A percentile compares a stretch with the other conserved stretches of the same genome.
phyloP scores from a whole-genome alignment of 2,888 invertebrate species.

The Cistogaster globosa region DNA sequence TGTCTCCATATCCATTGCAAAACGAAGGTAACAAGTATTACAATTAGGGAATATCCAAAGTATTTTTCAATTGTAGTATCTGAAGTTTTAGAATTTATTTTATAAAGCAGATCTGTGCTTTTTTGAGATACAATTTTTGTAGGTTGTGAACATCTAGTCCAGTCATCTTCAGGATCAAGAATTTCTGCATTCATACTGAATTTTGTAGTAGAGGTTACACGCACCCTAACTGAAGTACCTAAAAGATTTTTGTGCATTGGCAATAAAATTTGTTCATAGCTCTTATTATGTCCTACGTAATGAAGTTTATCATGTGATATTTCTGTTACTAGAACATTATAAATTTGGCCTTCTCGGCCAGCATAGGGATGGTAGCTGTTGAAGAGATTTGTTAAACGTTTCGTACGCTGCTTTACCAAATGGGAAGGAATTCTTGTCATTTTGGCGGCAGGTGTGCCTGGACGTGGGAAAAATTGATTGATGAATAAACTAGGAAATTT shows the following conservation, averaged over 20 bases:
- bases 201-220: constrained; percentile 87
- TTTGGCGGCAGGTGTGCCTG: constrained; percentile 97
- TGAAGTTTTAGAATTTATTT: constrained; percentile 1
- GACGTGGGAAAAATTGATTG: constrained; percentile 98
- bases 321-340: constrained; percentile 95
- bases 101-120: neutral
- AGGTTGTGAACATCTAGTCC: constrained; percentile 72
- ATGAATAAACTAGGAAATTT: constrained; percentile 97
- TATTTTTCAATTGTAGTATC: constrained; percentile 65
- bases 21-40: constrained; percentile 82
- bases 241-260: constrained; percentile 90
- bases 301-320: constrained; percentile 94
- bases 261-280: constrained; percentile 95
- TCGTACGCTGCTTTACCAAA: constrained; percentile 95
- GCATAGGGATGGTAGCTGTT: constrained; percentile 94
- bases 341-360: constrained; percentile 84
- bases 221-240: constrained; percentile 92
- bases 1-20: constrained; percentile 73
- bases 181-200: constrained; percentile 91
- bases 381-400: constrained; percentile 93
- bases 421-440: constrained; percentile 93
- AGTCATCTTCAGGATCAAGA: constrained; percentile 85
- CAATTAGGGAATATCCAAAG: constrained; percentile 79
- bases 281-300: constrained; percentile 97
- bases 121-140: neutral